Evolutionary conservation across 1,140 invertebrate species (phyloP), one percentile per base, ranked within the genome.

Genomic region (Drosophila nasuta): DNA sequence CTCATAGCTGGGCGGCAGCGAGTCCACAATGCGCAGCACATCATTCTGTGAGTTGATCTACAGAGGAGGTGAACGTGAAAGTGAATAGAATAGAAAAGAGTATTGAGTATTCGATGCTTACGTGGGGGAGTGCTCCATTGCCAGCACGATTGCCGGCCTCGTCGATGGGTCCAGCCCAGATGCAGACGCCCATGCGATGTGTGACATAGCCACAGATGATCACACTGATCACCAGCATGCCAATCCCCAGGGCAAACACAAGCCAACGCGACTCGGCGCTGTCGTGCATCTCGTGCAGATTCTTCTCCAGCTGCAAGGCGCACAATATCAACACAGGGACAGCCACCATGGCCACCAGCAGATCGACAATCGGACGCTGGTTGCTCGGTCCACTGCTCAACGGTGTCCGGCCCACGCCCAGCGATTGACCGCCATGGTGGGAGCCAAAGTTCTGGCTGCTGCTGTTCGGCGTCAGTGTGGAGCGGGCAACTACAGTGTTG

Each of bases 11-110:
- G 91, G 91, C 4, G 91, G 91, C 81, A 92, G 57, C n/a, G 78
- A 80, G 72, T 92, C 91, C 48, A 92, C 86, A 66, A 92, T 89
- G 48, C 91, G 82, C 45, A 92, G 63, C 33, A 92, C 90, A 91
- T 92, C 91, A 51, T 92, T 92, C 52, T 92, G 91, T 0, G 91
- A 92, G 75, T 92, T 92, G 77, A 92, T 92, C 91, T 92, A 74
- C 3, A 48, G 41, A 0, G 30, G 6, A 33, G 30, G 7, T 33
- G 5, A 5, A 38, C 1, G 8, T 38, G 20, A 25, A 25, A 0
- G 3, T 25, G 20, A 25, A 25, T 25, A 25, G 20, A 25, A 25
- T 25, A 25, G 20, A 25, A 4, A 25, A 25, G 20, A 25, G 17
- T 17, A 25, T 25, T 4, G 20, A 25, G 20, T 25, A 25, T 25